Evolutionary conservation across 30 jellyfish, hydroid and myxozoan genomes (phyloP).

Genomic region (Aurelia aurita complex sp. Pacific): DNA sequence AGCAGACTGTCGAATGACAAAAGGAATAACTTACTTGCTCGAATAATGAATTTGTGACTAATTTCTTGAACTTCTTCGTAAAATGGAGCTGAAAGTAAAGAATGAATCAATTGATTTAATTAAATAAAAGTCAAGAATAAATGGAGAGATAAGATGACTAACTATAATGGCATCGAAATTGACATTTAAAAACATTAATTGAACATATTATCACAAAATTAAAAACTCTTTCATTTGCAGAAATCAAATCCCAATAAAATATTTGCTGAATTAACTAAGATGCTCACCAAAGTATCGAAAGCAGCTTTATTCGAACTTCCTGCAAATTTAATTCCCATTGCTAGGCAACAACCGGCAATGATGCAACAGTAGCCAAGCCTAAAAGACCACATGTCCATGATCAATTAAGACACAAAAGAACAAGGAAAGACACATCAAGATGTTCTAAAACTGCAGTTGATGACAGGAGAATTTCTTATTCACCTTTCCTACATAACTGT

Average conservation of each 20-base stretch:
- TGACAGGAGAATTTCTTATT: background rate
- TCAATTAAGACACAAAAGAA: too few species aligned
- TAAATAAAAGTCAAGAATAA: too few species aligned
- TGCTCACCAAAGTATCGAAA: constrained; percentile 71
- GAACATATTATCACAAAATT: background rate
- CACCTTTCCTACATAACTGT: too few species aligned
- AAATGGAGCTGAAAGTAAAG: constrained; percentile 35
- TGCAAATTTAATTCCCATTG: constrained; percentile 89
- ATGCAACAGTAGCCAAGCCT: constrained; percentile 66
- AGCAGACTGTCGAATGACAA: background rate
- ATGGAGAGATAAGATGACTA: too few species aligned
- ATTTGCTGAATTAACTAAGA: background rate
- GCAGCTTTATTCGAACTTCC: constrained; percentile 83
- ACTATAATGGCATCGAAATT: too few species aligned
- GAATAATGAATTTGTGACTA: constrained; percentile 43
- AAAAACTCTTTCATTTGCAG: background rate
- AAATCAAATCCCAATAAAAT: background rate
- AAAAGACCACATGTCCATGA: background rate
- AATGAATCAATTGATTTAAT: too few species aligned
- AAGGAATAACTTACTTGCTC: constrained; percentile 19
- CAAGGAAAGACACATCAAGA: background rate
- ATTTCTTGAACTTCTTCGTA: constrained; percentile 45
- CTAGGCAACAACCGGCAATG: constrained; percentile 85
- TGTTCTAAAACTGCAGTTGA: background rate
- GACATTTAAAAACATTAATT: too few species aligned